Percentiles rank a stretch among this genome's conserved stretches.
These are phyloP conservation scores for Tachina fera DNA, from an alignment of 2,888 invertebrate species.

Conservation along the genomic window DNA sequence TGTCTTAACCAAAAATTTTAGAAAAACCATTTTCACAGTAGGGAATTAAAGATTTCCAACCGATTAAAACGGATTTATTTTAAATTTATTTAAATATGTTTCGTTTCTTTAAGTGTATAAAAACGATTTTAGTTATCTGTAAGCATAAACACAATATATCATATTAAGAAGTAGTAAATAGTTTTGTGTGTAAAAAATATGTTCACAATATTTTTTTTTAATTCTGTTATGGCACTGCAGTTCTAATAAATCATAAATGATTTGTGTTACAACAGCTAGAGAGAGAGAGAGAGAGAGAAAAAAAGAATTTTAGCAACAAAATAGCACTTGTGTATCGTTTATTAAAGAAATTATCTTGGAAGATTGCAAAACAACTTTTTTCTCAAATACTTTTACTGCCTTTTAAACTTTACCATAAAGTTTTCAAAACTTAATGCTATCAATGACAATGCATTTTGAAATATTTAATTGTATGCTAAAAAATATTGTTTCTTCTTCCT, in stretches of 20 bases:
- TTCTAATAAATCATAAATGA: conserved; percentile 67
- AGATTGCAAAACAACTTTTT: conserved; percentile 14
- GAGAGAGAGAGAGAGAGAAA: neutral
- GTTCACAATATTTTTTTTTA: conserved; percentile 28
- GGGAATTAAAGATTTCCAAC: no score
- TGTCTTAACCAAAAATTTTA: no score
- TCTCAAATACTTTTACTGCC: neutral
- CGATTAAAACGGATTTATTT: no score
- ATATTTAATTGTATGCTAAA: neutral
- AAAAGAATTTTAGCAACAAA: conserved; percentile 37
- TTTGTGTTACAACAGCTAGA: conserved; percentile 9
- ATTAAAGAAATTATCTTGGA: conserved; percentile 12
- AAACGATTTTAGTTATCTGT: conserved; percentile 15
- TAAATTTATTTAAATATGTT: neutral
- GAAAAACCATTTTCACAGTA: no score
- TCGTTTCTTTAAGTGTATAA: conserved; percentile 29
- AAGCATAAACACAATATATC: conserved; percentile 41
- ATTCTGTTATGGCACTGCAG: conserved; percentile 58
- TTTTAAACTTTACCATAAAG: conserved; percentile 27
- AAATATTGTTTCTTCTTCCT: neutral
- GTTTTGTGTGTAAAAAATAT: conserved; percentile 37
- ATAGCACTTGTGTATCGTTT: conserved; percentile 25
- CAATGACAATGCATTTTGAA: conserved; percentile 20
- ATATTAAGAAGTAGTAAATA: conserved; percentile 39
- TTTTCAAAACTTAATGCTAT: conserved; percentile 4